A percentile compares a stretch with the other conserved stretches of the same genome.
Conservation (phyloP, 2,113 vertebrate genomes). For the Alexandromys fortis region DNA sequence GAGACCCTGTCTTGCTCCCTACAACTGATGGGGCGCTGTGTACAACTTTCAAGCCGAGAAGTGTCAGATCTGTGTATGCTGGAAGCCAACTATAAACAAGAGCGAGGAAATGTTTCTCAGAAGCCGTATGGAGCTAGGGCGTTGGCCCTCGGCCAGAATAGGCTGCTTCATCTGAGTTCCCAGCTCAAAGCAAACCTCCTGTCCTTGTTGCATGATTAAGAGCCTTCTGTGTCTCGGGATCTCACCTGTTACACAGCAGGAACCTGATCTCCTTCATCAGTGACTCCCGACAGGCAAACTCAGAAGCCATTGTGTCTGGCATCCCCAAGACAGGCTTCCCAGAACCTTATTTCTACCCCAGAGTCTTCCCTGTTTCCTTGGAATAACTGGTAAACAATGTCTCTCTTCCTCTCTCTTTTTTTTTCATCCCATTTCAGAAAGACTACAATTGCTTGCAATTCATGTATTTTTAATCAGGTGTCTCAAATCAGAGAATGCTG, state of each 20-base stretch:
- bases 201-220: neutral
- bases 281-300: neutral
- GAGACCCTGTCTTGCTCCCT: neutral
- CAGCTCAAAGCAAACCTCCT: neutral
- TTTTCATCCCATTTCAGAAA: constrained; percentile 6
- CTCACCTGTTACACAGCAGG: neutral
- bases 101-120: constrained; percentile 2
- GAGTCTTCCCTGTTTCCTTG: neutral
- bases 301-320: neutral
- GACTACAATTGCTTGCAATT: neutral
- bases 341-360: neutral
- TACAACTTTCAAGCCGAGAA: neutral
- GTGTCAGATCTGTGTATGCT: neutral
- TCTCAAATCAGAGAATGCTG: constrained; percentile 52
- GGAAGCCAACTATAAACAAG: constrained; percentile 47
- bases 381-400: neutral
- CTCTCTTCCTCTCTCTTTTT: neutral
- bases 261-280: neutral
- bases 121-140: neutral
- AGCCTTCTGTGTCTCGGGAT: neutral
- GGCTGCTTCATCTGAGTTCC: neutral
- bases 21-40: neutral
- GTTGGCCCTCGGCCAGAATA: neutral
- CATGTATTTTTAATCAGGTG: constrained; percentile 16
- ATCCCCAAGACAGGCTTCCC: neutral